These are phyloP conservation scores for Micropoecilia bifurca DNA, from an alignment of 2,797 vertebrate genomes.

Conservation along the genomic window DNA sequence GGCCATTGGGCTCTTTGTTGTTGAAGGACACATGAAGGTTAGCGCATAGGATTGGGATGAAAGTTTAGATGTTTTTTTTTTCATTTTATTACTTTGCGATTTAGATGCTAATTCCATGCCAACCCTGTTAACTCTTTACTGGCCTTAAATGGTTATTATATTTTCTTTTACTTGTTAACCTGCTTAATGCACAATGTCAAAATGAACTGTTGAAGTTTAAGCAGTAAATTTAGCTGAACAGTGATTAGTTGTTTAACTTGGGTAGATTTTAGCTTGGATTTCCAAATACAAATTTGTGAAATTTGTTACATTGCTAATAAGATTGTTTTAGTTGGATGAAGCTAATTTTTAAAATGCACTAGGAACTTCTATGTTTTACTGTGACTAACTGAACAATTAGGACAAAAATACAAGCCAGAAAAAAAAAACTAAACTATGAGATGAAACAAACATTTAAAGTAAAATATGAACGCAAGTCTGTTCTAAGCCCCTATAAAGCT, in stretches of 20 bases:
- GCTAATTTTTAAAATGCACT: neutral
- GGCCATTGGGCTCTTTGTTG: constrained; percentile 66
- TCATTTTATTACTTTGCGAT: constrained; percentile 18
- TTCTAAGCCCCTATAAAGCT: neutral
- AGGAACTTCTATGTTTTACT: neutral
- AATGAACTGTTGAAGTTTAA: neutral
- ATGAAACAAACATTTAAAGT: neutral
- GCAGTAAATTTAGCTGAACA: neutral
- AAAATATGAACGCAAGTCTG: neutral
- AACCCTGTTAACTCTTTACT: constrained; percentile 23
- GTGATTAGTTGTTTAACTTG: neutral
- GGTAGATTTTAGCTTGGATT: neutral
- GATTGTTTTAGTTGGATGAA: neutral
- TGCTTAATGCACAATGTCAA: neutral
- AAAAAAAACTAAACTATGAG: neutral
- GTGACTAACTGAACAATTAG: neutral
- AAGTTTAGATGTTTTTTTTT: constrained; percentile 50
- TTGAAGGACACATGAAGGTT: constrained; percentile 70
- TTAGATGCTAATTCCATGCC: constrained; percentile 32
- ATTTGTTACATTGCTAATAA: neutral
- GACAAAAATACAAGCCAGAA: neutral
- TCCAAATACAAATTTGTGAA: neutral
- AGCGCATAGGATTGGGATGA: constrained; percentile 42
- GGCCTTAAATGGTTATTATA: neutral
- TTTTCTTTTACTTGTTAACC: constrained; percentile 5